Base-by-base conservation (phyloP, 92 coral and sea anemone genomes). In the Palythoa heliodiscus region DNA sequence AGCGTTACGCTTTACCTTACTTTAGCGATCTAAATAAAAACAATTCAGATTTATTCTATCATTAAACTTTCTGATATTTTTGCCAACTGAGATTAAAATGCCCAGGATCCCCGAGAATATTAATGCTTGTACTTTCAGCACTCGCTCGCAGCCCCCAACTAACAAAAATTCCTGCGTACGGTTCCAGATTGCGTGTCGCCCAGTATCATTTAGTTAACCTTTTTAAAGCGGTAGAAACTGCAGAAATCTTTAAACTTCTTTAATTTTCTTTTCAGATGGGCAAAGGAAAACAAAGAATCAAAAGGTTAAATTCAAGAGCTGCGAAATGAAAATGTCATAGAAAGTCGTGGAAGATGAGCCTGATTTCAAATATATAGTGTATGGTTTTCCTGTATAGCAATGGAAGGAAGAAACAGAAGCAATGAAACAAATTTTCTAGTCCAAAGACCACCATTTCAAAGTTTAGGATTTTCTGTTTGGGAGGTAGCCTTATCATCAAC, bases 401-500 rank as follows among this genome's bases (percentile, higher is more conserved):
- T 76, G 81, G 81, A 76, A 76, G 19, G 29, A 14, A 17, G 11
- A 11, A 76, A 55, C 68, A 76, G 38, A 52, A 76, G 81, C 73
- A 80, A 80, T 43, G 40, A 22, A 66, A 61, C 83, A 13, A 63
- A 12, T 3, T 19, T 37, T 63, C 29, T 50, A 12, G 22, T 11
- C 38, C 55, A 38, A 10, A 55, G 72, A 61, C 23, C 55, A 14
- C 69, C 25, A 39, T 64, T 63, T 12, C 84, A 47, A 64, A 66
- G 11, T 63, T 40, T 15, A 70, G 84, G 63, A 37, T 90, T 90
- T 82, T 71, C 87, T 14, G 82, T 75, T 0, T 20, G 87, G 17
- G 86, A 90, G 22, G 86, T 85, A 11, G 93, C 69, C 0, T 25
- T 88, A 9, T 84, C 90, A 47, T 70, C 93, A 11, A 88, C 91